Evolutionary conservation across 2,113 vertebrate species (phyloP).

Genomic region (Numenius arquata): DNA sequence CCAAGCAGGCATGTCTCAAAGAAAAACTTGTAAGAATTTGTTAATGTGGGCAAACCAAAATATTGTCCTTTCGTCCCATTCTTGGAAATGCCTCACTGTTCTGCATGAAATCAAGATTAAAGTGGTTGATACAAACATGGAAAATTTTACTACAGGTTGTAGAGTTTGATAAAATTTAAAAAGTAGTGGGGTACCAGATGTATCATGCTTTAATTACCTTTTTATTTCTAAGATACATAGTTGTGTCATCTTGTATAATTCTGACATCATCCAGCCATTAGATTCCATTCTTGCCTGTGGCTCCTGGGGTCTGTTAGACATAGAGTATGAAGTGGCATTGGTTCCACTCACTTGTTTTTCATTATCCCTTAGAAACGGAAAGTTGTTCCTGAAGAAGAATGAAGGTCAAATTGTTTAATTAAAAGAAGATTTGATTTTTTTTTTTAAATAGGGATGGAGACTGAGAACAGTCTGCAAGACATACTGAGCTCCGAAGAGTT

Average conservation of each 20-base stretch:
- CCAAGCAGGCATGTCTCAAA: neutral
- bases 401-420: slow-evolving; percentile 58
- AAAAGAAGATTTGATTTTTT: slow-evolving; percentile 14
- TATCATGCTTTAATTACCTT: neutral
- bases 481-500: slow-evolving; percentile 11
- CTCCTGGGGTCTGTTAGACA: neutral
- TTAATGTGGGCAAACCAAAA: neutral
- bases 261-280: neutral
- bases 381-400: slow-evolving; percentile 29
- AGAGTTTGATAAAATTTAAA: neutral
- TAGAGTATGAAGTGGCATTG: neutral
- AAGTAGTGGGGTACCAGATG: neutral
- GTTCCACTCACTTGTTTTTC: slow-evolving; percentile 11
- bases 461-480: neutral
- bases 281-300: neutral
- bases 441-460: neutral
- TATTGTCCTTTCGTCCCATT: neutral
- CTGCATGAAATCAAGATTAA: neutral
- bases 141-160: neutral
- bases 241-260: neutral
- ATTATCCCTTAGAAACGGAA: slow-evolving; percentile 19
- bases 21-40: neutral
- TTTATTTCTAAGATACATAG: neutral
- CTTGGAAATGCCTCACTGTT: neutral
- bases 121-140: neutral